These are phyloP conservation scores for Seira ritae DNA, from an alignment of 2,888 invertebrate species.

Conservation along the genomic window DNA sequence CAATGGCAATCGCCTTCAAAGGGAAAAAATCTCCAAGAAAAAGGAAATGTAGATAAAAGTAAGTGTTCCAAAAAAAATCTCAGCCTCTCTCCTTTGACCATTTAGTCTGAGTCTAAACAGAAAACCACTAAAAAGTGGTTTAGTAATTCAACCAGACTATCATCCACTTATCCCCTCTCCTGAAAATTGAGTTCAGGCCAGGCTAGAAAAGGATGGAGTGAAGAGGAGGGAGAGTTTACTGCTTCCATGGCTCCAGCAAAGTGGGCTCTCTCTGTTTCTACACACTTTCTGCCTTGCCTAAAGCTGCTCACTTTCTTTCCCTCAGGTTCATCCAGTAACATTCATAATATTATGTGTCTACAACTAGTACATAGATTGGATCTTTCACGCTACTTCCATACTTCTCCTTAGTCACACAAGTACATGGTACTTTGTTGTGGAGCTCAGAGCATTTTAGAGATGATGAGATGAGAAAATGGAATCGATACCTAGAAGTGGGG, in stretches of 20 bases:
- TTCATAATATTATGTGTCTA: neutral
- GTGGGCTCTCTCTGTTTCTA: neutral
- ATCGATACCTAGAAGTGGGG: neutral
- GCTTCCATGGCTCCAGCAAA: slow-evolving; percentile 1
- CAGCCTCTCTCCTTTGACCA: slow-evolving; percentile 24
- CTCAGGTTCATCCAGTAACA: neutral
- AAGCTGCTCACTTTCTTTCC: neutral
- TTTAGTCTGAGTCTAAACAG: slow-evolving; percentile 23
- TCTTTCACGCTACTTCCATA: neutral
- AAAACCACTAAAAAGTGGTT: slow-evolving; percentile 40
- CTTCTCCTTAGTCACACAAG: neutral
- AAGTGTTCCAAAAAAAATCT: slow-evolving; percentile 3
- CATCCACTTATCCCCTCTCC: slow-evolving; percentile 38
- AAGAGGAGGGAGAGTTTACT: neutral
- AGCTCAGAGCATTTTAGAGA: neutral
- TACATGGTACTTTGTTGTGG: neutral
- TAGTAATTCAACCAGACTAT: slow-evolving; percentile 33
- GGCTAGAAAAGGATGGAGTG: neutral
- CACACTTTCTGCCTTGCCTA: neutral
- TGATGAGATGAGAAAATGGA: slow-evolving; percentile 6
- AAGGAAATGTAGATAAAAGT: slow-evolving; percentile 9
- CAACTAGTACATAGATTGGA: too few relatives aligned
- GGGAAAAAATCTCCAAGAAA: neutral
- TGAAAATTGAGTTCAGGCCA: slow-evolving; percentile 30
- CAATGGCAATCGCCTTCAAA: neutral